Conservation (phyloP, 2,113 vertebrate genomes). For the Calonectris borealis region DNA sequence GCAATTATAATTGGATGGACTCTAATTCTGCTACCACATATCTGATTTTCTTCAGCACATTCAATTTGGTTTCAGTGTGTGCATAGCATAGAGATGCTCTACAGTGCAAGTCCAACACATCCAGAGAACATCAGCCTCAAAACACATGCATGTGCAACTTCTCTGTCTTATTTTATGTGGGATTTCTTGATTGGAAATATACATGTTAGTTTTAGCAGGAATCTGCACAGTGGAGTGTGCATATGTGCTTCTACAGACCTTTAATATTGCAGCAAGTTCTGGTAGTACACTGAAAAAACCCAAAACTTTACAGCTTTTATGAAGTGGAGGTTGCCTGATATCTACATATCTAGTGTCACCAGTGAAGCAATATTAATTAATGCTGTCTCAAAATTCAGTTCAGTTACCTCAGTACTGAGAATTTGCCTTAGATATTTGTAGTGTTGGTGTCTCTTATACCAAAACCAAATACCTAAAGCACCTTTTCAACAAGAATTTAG, state of each 20-base stretch:
- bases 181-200: not conserved
- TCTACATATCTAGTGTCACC: not conserved
- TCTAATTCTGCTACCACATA: not conserved
- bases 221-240: not conserved
- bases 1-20: not conserved
- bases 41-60: not conserved
- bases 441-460: not conserved
- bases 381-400: not conserved
- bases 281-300: not conserved
- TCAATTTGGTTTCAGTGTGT: not conserved
- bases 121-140: not conserved
- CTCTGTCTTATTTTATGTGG: not conserved
- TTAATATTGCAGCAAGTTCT: not conserved
- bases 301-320: not conserved
- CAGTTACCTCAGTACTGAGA: not conserved
- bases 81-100: not conserved
- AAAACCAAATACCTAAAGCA: not conserved
- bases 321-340: not conserved
- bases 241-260: not conserved
- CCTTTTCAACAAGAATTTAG: not conserved
- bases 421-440: not conserved
- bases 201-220: not conserved
- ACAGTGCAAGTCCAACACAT: not conserved
- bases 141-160: accelerated
- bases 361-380: not conserved